Percentiles rank a stretch among this genome's conserved stretches.
phyloP scores from a whole-genome alignment of 2,888 invertebrate genomes.

The Cheilosia soror region DNA sequence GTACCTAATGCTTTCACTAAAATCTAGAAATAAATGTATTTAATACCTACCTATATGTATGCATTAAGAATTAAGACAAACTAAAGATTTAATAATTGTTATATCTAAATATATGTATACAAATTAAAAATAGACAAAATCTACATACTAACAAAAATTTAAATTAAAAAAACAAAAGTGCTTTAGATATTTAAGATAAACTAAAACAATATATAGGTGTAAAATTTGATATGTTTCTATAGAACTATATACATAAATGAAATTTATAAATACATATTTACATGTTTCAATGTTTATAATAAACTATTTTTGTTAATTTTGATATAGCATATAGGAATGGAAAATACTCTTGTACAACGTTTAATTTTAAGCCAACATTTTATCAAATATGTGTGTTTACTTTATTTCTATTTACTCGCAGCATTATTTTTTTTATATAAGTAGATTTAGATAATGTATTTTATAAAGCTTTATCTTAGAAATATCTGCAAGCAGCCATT shows the following conservation, averaged over 20 bases:
- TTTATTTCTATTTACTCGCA: not conserved
- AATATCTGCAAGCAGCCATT: constrained; percentile 66
- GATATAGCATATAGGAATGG: constrained; percentile 7
- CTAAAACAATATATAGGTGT: constrained; percentile 23
- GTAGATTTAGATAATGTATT: not conserved
- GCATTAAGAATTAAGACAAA: not conserved
- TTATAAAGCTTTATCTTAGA: not conserved
- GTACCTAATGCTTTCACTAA: constrained; percentile 48
- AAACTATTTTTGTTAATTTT: constrained; percentile 60
- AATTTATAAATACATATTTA: constrained; percentile 39
- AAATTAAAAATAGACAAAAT: constrained; percentile 2
- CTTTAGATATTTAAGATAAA: constrained; percentile 51
- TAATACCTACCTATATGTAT: constrained; percentile 12
- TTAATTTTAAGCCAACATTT: constrained; percentile 22
- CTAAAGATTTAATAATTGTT: not conserved
- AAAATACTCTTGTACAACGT: constrained; percentile 55
- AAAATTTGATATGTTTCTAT: constrained; percentile 48
- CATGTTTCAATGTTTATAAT: constrained; percentile 47
- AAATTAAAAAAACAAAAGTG: constrained; percentile 29
- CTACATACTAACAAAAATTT: not conserved
- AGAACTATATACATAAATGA: constrained; percentile 9
- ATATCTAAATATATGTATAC: not conserved
- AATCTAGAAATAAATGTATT: constrained; percentile 1
- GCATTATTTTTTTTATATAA: not conserved
- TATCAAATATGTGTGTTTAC: constrained; percentile 10